Conservation (phyloP, 1,140 invertebrate species). For the Drosophila pandora region DNA sequence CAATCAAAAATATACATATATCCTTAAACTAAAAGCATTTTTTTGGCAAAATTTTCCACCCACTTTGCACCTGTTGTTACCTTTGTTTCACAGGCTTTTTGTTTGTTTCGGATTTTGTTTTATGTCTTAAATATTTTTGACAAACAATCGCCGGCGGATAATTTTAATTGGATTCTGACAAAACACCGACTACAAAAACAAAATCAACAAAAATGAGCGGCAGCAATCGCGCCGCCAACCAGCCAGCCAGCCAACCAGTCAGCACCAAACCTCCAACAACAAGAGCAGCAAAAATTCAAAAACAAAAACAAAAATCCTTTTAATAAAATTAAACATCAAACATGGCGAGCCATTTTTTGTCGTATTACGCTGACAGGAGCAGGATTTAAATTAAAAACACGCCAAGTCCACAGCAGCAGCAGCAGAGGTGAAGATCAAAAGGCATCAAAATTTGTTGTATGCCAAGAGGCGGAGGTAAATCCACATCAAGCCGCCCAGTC, state of each 20-base stretch:
- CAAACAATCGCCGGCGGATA: slow-evolving; percentile 78
- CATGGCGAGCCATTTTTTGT: slow-evolving; percentile 78
- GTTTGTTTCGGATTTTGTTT: slow-evolving; percentile 39
- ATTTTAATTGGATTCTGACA: slow-evolving; percentile 81
- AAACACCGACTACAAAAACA: slow-evolving; percentile 41
- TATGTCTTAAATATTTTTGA: slow-evolving; percentile 71
- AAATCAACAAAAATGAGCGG: slow-evolving; percentile 53
- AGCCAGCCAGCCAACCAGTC: slow-evolving; percentile 6
- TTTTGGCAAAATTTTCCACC: slow-evolving; percentile 4
- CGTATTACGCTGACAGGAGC: slow-evolving; percentile 77
- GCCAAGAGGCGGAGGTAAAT: slow-evolving; percentile 44
- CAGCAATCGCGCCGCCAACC: slow-evolving; percentile 24
- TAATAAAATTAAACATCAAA: slow-evolving; percentile 83
- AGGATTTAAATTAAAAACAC: slow-evolving; percentile 82
- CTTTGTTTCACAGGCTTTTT: slow-evolving; percentile 2
- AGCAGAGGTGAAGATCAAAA: slow-evolving; percentile 74
- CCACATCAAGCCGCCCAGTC: neutral
- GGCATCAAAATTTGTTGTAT: slow-evolving; percentile 70
- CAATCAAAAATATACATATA: neutral
- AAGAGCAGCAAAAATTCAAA: neutral
- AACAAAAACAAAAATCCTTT: slow-evolving; percentile 69
- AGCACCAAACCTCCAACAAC: neutral
- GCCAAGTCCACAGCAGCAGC: slow-evolving; percentile 72
- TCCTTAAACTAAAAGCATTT: neutral
- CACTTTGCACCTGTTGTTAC: slow-evolving; percentile 23